Evolutionary conservation across 1,140 invertebrate genomes (phyloP), one percentile per base, ranked within the genome.

Genomic region (Platyura marginata): DNA sequence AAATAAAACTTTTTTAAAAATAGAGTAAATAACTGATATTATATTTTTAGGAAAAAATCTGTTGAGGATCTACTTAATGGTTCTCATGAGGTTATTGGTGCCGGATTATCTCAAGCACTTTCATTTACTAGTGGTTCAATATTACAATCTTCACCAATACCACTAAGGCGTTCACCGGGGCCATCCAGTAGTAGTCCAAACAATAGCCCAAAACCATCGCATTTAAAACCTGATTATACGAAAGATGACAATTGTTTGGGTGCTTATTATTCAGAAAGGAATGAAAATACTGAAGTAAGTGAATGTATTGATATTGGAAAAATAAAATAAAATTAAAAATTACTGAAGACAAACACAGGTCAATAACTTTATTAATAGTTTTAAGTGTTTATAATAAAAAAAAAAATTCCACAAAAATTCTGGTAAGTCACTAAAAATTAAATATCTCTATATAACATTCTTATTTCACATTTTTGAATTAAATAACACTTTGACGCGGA

Each of bases 31-130:
- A n/a, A n/a, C n/a, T n/a, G n/a, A n/a, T n/a, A n/a, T n/a, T n/a
- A n/a, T n/a, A n/a, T n/a, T n/a, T n/a, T n/a, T n/a, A 77, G 74
- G 72, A 68, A 71, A 56, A 75, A 75, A 53, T 74, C 74, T 21
- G 71, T 74, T 55, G 74, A 77, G 55, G 75, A 75, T 53, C 53
- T 75, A 29, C 57, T 75, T 38, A 65, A 72, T 51, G 72, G 71
- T 37, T 74, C 72, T 44, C 73, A 74, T 49, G 74, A 75, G 56
- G 71, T 72, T 25, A 72, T 75, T 21, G 66, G 62, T 41, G 55
- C 62, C 48, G 57, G 64, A 51, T 61, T 71, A 49, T 64, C 66
- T 59, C 52, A 65, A 49, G 53, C 63, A 15, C 48, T 69, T 46
- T 63, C 60, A 44, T 61, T 65, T 57, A 57, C 66, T 0, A 63